Evolutionary conservation across 2,888 invertebrate species (phyloP), one percentile per base, ranked within the genome.

Genomic region (Falcaria lacertinaria): DNA sequence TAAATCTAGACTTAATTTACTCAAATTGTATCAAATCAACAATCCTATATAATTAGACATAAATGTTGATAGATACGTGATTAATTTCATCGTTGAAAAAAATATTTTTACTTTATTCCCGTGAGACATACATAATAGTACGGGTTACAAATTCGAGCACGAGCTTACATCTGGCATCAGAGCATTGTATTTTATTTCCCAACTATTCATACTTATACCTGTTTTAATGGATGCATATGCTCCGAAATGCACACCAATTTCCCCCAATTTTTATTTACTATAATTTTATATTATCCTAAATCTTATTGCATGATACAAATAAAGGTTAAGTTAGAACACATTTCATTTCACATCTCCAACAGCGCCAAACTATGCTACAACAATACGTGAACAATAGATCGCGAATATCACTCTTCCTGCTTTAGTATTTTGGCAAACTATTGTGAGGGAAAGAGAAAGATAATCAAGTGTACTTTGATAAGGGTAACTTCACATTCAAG

Each of bases 191-290:
- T 57, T 61, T 54, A 56, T 60, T 62, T 56, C 55, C 52, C 49
- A 62, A 60, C 62, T 47, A 58, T 58, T 47, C 47, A 50, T 48
- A 50, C 32, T n/a, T 45, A 41, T 42, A 50, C 47, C 50, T 50
- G 52, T 28, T 35, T 45, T 64, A 64, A 64, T 64, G 65, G 62
- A 60, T 56, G 49, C 63, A 64, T 64, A 64, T 64, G 63, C 51
- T 58, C 56, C 50, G 63, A 59, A 59, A 64, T 55, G 48, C 52
- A 61, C 47, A 60, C 61, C 44, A 28, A 40, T 16, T 37, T 43
- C 33, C 28, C 47, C 35, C 1, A 19, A 34, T 6, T 17, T 15
- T 8, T 34, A 33, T 16, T 37, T 28, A 50, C 60, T 56, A 54
- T 48, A 48, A 48, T 48, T 50, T 50, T 53, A n/a, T n/a, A 62